A percentile compares a stretch with the other conserved stretches of the same genome.
These are phyloP conservation scores for Artibeus lituratus DNA, from an alignment of 2,797 vertebrate genomes.

Conservation along the genomic window DNA sequence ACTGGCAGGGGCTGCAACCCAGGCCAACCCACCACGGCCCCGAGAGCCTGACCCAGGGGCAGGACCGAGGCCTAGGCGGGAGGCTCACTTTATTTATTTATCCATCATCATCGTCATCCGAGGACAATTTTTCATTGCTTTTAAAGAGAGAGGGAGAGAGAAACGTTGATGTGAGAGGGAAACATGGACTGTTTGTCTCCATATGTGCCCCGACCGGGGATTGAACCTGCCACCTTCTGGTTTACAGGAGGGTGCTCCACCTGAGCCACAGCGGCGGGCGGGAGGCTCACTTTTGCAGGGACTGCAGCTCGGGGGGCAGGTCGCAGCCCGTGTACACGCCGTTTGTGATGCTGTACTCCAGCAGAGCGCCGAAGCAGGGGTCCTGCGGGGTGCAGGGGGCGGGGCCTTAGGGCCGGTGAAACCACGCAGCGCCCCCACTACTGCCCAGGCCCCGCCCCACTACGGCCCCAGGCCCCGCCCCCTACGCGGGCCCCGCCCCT, in stretches of 20 bases:
- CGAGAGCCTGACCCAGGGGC: neutral
- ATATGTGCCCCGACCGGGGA: too few relatives aligned
- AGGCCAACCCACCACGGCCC: neutral
- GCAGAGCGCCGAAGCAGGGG: conserved; percentile 89
- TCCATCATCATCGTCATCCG: neutral
- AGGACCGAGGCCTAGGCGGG: neutral
- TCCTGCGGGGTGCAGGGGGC: conserved; percentile 82
- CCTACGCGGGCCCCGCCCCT: fast-evolving
- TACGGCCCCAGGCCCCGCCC: neutral
- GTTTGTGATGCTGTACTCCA: conserved; percentile 90
- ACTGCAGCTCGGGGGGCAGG: conserved; percentile 86
- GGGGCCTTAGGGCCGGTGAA: neutral
- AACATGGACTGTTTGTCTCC: neutral
- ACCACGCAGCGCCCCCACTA: too few relatives aligned
- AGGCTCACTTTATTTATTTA: neutral
- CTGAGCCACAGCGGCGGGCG: fast-evolving
- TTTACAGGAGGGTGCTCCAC: neutral
- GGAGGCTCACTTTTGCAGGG: conserved; percentile 79
- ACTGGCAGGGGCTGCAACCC: neutral
- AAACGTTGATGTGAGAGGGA: neutral
- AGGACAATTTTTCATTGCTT: neutral
- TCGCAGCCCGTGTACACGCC: conserved; percentile 92
- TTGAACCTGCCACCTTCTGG: too few relatives aligned
- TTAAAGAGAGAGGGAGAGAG: neutral
- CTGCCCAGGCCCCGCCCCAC: neutral